Percentiles rank a stretch among this genome's conserved stretches.
These are phyloP conservation scores for Cryptocheilus praepositus DNA, from an alignment of 2,888 invertebrate genomes.

Conservation along the genomic window DNA sequence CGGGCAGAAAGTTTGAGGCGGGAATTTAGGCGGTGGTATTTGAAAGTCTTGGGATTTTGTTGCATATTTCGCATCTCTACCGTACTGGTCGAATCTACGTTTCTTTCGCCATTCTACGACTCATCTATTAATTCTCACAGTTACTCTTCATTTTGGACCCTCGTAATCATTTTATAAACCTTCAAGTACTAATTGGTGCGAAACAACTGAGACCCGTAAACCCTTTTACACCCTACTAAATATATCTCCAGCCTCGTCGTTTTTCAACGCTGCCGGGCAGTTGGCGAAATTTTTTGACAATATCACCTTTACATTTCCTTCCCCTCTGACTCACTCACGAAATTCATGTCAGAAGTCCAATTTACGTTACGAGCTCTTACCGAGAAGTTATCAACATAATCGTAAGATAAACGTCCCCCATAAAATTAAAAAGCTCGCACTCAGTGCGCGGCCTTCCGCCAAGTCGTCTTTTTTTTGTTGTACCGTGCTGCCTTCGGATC, in stretches of 20 bases:
- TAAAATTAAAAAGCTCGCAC: slow-evolving; percentile 57
- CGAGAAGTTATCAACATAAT: slow-evolving; percentile 59
- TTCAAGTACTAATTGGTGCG: too few relatives aligned
- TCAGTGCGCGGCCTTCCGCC: slow-evolving; percentile 23
- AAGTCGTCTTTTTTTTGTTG: slow-evolving; percentile 21
- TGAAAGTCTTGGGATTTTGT: too few relatives aligned
- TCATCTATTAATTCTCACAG: too few relatives aligned
- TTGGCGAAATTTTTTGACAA: slow-evolving; percentile 11
- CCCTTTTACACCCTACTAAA: background rate
- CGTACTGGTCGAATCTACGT: too few relatives aligned
- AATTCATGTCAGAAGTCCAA: slow-evolving; percentile 46
- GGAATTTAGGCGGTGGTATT: too few relatives aligned
- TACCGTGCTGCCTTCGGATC: slow-evolving; percentile 26
- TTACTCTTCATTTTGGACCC: too few relatives aligned
- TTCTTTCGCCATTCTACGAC: too few relatives aligned
- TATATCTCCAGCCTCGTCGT: slow-evolving; percentile 17
- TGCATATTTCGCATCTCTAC: too few relatives aligned
- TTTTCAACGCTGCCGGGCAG: slow-evolving; percentile 30
- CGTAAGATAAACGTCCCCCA: slow-evolving; percentile 53
- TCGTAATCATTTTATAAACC: too few relatives aligned
- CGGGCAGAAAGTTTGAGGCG: too few relatives aligned
- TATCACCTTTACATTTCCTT: slow-evolving; percentile 24
- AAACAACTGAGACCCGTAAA: too few relatives aligned
- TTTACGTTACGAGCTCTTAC: slow-evolving; percentile 54
- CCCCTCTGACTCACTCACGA: slow-evolving; percentile 15